Percentiles rank a stretch among this genome's conserved stretches.
Evolutionary conservation across 2,888 invertebrate species (phyloP).

Genomic region (Caenorhabditis virilis): DNA sequence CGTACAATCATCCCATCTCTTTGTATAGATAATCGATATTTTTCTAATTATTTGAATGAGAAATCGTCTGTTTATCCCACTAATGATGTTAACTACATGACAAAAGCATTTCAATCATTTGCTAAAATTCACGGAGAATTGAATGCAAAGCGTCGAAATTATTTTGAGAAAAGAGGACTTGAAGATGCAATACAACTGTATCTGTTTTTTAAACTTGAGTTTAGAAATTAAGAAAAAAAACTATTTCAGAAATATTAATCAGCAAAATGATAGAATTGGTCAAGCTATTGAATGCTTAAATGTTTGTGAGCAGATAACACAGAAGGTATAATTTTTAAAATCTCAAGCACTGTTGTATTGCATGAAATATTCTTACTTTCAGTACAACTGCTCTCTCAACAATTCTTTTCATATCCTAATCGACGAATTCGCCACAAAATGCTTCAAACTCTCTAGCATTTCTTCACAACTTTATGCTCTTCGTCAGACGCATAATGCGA

Average conservation of each 20-base stretch:
- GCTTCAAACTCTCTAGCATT: constrained; percentile 23
- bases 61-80: no score
- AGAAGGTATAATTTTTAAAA: constrained; percentile 8
- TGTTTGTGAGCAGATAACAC: constrained; percentile 27
- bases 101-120: constrained; percentile 11
- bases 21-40: constrained; percentile 28
- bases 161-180: constrained; percentile 31
- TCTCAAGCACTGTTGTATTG: background rate
- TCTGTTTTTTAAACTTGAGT: no score
- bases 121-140: constrained; percentile 27
- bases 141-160: constrained; percentile 22
- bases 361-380: constrained; percentile 2
- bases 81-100: constrained; percentile 21
- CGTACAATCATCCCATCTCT: constrained; percentile 20
- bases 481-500: constrained; percentile 15
- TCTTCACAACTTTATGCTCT: constrained; percentile 16
- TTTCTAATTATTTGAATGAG: constrained; percentile 17
- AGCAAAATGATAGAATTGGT: constrained; percentile 25
- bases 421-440: constrained; percentile 31
- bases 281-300: constrained; percentile 27
- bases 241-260: constrained; percentile 29
- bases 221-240: background rate
- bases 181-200: constrained; percentile 25
- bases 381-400: constrained; percentile 25
- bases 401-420: constrained; percentile 19